These are phyloP conservation scores for Metaphire vulgaris DNA, from an alignment of 1,140 invertebrate genomes.

Conservation along the genomic window DNA sequence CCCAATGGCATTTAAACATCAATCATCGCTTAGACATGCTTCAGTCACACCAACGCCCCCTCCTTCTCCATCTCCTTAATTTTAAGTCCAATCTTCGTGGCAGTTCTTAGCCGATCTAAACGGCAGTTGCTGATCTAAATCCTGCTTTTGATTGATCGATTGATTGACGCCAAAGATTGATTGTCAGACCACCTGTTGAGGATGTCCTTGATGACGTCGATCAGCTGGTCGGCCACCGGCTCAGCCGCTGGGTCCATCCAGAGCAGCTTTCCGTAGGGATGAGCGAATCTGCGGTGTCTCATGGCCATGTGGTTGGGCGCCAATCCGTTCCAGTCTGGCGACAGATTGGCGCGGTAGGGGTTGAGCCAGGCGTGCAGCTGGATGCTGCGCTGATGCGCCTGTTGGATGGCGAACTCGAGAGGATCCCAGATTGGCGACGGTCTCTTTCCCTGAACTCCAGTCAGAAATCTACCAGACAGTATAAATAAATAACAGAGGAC, in stretches of 20 bases:
- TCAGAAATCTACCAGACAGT: constrained; percentile 34
- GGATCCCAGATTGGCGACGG: constrained; percentile 43
- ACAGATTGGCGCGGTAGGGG: constrained; percentile 37
- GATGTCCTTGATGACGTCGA: constrained; percentile 40
- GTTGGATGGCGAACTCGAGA: constrained; percentile 36
- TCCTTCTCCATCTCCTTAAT: no score
- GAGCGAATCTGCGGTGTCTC: constrained; percentile 36
- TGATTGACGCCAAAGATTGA: no score
- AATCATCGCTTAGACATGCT: no score
- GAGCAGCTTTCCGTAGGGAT: constrained; percentile 37
- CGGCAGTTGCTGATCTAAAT: no score
- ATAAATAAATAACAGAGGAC: no score
- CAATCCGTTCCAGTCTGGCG: constrained; percentile 34
- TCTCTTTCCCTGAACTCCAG: constrained; percentile 40
- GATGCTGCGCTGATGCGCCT: constrained; percentile 38
- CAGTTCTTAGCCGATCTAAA: no score
- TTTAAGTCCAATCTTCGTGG: no score
- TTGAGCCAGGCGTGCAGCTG: constrained; percentile 49
- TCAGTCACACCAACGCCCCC: no score
- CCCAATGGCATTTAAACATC: no score
- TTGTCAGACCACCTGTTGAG: constrained; percentile 32
- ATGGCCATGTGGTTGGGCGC: constrained; percentile 42
- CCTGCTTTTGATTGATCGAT: no score
- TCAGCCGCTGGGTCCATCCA: constrained; percentile 45
- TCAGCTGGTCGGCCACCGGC: constrained; percentile 35